A percentile compares a stretch with the other conserved stretches of the same genome.
Conservation (phyloP, 53 echinoderm and acorn worm genomes). For the Hippasteria phrygiana region DNA sequence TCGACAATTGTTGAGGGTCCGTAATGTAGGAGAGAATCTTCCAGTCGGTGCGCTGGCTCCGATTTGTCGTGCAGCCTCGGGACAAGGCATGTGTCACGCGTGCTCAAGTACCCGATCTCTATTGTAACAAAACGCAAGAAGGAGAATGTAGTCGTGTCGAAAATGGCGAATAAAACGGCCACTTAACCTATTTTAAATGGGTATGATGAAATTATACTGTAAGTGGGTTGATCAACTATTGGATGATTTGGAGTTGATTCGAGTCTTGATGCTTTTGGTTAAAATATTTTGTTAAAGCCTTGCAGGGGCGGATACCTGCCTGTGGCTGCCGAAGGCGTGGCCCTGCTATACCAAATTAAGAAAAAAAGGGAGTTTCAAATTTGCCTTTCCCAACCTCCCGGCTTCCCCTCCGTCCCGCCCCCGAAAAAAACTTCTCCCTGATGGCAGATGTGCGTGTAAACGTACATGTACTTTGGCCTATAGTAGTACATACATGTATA, state of each 20-base stretch:
- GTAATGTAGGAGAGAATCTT: neutral
- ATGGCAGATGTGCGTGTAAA: too few species aligned
- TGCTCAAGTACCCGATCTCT: conserved; percentile 20
- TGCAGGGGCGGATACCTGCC: too few species aligned
- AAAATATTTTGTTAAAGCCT: too few species aligned
- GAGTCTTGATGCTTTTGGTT: neutral
- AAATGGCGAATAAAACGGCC: neutral
- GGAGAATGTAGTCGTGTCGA: neutral
- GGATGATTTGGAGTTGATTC: neutral
- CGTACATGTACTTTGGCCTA: too few species aligned
- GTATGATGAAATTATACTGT: neutral
- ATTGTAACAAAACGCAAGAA: conserved; percentile 24
- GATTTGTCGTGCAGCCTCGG: neutral
- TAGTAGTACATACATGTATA: too few species aligned
- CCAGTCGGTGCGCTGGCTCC: conserved; percentile 5
- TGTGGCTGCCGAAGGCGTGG: too few species aligned
- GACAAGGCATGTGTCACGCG: neutral
- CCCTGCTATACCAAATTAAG: too few species aligned
- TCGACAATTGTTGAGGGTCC: neutral
- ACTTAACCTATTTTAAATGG: conserved; percentile 59
- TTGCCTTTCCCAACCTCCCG: too few species aligned
- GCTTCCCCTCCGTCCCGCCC: too few species aligned
- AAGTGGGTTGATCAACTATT: neutral
- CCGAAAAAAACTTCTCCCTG: too few species aligned
- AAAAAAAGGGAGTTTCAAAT: too few species aligned